Conservation (phyloP, 1,140 invertebrate genomes). For the Oedothorax gibbosus region DNA sequence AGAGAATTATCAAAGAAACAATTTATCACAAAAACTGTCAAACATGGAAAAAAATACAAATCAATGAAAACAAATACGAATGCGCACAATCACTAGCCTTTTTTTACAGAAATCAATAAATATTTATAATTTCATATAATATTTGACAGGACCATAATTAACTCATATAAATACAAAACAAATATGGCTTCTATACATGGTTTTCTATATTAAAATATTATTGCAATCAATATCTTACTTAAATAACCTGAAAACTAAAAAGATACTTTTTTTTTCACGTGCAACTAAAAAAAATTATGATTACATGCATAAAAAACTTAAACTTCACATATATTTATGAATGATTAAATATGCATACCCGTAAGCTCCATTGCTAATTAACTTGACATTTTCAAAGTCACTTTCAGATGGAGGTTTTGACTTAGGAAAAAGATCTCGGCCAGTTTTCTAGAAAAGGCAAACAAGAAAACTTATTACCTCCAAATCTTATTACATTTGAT, state of each 20-base stretch:
- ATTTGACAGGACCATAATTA: no score
- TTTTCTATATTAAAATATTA: no score
- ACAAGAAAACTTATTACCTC: no score
- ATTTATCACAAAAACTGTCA: background rate
- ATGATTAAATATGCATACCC: conserved; percentile 66
- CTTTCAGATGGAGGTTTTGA: conserved; percentile 81
- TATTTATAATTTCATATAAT: no score
- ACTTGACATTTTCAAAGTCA: conserved; percentile 97
- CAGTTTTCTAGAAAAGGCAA: conserved; percentile 24
- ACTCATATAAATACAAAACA: no score
- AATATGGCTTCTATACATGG: no score
- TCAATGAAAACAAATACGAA: no score
- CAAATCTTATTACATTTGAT: no score
- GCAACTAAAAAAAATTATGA: no score
- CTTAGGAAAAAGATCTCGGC: conserved; percentile 52
- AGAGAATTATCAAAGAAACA: background rate
- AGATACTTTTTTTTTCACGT: background rate
- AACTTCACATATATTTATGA: background rate
- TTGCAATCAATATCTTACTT: background rate
- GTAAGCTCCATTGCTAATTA: conserved; percentile 93
- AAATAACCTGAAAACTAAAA: background rate
- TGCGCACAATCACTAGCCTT: no score
- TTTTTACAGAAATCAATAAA: background rate
- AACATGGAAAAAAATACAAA: no score
- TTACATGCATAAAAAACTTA: background rate